A percentile compares a stretch with the other conserved stretches of the same genome.
Evolutionary conservation across 2,888 invertebrate genomes (phyloP).

Genomic region (Iselma pallidipennis): DNA sequence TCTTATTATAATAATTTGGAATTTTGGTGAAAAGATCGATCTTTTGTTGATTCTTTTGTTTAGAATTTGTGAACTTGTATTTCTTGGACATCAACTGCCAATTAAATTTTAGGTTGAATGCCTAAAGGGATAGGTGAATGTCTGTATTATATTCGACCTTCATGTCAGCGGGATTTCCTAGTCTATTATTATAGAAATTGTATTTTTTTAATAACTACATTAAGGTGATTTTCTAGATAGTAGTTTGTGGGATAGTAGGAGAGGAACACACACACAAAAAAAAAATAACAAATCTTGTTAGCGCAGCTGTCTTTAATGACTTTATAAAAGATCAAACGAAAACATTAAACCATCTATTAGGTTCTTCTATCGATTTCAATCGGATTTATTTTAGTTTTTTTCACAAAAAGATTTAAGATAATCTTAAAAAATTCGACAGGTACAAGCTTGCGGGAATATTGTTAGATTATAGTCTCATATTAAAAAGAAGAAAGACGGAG

Average conservation of each 20-base stretch:
- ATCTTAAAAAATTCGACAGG: background rate
- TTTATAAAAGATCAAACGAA: conserved; percentile 28
- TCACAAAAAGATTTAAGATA: background rate
- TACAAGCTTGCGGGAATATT: background rate
- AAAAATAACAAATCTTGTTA: conserved; percentile 32
- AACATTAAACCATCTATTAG: conserved; percentile 17
- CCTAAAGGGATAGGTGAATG: background rate
- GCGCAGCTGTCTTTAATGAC: conserved; percentile 40
- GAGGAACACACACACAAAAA: conserved; percentile 10
- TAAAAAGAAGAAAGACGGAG: background rate
- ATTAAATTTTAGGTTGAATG: background rate
- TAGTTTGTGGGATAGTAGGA: conserved; percentile 7
- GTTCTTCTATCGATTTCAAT: conserved; percentile 13
- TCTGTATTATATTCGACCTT: conserved; percentile 6
- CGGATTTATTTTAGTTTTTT: conserved; percentile 1
- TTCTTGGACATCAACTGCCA: background rate
- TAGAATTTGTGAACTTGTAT: background rate
- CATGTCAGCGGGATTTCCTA: conserved; percentile 23
- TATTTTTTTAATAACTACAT: conserved; percentile 40
- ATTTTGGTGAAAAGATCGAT: background rate
- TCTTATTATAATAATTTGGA: background rate
- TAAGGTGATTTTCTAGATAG: conserved; percentile 25
- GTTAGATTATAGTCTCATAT: no score
- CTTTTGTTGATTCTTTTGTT: background rate
- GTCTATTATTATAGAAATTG: conserved; percentile 37